Evolutionary conservation across 2,888 invertebrate genomes (phyloP).

Genomic region (Ernsta delagoae): DNA sequence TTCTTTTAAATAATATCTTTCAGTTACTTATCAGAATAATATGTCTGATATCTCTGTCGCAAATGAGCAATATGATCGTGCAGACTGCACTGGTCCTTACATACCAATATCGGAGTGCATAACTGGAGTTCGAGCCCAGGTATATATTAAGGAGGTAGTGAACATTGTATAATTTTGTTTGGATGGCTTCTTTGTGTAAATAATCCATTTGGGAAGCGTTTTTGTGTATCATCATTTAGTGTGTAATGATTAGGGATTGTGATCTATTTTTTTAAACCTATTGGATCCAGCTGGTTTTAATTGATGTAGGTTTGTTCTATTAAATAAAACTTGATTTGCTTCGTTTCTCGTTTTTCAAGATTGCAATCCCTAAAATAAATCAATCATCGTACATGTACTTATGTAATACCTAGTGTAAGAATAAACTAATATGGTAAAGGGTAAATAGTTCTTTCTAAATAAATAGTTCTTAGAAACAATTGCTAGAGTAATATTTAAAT

Average conservation of each 20-base stretch:
- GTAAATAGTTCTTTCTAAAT: too few species aligned
- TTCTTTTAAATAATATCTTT: conserved; percentile 42
- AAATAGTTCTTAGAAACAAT: too few species aligned
- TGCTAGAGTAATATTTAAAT: too few species aligned
- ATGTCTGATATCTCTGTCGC: conserved; percentile 46
- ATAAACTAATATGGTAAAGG: too few species aligned
- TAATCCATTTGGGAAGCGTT: not conserved
- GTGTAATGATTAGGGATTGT: not conserved
- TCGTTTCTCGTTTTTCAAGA: too few species aligned
- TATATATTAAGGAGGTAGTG: conserved; percentile 43
- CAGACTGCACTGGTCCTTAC: conserved; percentile 89
- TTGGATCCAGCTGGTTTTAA: not conserved
- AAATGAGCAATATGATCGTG: conserved; percentile 54
- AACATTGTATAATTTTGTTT: not conserved
- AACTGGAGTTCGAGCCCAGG: conserved; percentile 88
- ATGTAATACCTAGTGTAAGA: too few species aligned
- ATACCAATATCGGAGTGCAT: conserved; percentile 97
- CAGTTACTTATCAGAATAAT: conserved; percentile 58
- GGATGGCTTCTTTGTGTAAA: not conserved
- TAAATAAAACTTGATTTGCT: too few species aligned
- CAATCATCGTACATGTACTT: too few species aligned
- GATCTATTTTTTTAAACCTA: not conserved
- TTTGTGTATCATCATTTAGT: not conserved
- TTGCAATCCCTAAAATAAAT: too few species aligned
- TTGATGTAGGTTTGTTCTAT: not conserved